phyloP scores from a whole-genome alignment of 1,140 invertebrate species.

The Neoseiulus cucumeris region DNA sequence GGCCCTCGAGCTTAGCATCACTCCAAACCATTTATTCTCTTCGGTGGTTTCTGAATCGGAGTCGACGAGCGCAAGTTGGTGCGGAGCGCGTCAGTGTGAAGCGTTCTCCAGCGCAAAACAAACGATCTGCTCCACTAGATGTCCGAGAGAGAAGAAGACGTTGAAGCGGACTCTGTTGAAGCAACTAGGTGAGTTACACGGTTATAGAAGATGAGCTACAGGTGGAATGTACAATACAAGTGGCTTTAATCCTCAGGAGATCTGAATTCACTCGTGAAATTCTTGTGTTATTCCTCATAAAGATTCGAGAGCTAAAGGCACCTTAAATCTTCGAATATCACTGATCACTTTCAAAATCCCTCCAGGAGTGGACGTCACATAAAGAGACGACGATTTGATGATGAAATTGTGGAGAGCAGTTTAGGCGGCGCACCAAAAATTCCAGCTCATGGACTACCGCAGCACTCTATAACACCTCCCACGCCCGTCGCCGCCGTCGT shows the following conservation, averaged over 20 bases:
- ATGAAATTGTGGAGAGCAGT: slow-evolving; percentile 60
- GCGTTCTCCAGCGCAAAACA: too few relatives aligned
- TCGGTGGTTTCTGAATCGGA: too few relatives aligned
- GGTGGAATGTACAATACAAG: neutral
- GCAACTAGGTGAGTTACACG: neutral
- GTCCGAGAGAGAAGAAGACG: slow-evolving; percentile 1
- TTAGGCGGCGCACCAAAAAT: slow-evolving; percentile 14
- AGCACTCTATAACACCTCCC: neutral
- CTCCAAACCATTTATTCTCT: too few relatives aligned
- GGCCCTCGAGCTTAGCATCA: too few relatives aligned
- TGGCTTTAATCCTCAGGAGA: neutral
- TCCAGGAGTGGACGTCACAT: slow-evolving; percentile 31
- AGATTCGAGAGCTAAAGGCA: neutral
- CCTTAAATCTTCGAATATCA: neutral
- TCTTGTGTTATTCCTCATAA: neutral
- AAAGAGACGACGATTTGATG: slow-evolving; percentile 85
- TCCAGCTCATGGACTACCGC: neutral
- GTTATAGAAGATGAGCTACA: neutral
- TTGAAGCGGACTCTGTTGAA: neutral
- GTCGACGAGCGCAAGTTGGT: too few relatives aligned
- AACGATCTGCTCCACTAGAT: too few relatives aligned
- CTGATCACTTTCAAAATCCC: neutral
- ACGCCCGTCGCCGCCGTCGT: neutral
- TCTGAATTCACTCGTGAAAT: neutral
- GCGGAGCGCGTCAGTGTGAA: too few relatives aligned